Evolutionary conservation across 2,113 vertebrate genomes (phyloP), one percentile per base, ranked within the genome.

Genomic region (Toxotes chatareus): DNA sequence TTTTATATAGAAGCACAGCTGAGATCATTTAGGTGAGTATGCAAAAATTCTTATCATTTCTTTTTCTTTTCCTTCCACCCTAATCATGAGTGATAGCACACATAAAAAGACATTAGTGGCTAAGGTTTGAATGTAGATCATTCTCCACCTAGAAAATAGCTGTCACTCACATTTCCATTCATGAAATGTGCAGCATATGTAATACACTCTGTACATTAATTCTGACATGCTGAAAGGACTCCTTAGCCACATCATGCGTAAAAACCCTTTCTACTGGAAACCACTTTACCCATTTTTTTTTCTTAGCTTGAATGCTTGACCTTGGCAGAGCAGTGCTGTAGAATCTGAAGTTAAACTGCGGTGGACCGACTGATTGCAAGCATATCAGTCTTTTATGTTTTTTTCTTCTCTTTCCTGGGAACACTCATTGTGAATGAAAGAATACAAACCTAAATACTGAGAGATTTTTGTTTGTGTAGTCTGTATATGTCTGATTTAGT

Each of bases 251-350:
- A 71, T 27, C 4, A 34, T 51, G 62, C 36, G 4, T 57, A 40
- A 34, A 46, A 56, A 0, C 27, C 27, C 27, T 27, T 27, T 27
- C 13, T 14, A 57, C 31, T 80, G 46, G 11, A 57, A 49, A 60
- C 7, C 27, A 57, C 13, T 76, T 27, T 17, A 55, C 46, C 44
- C 44, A 27, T 86, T 61, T n/a, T 63, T 63, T 14, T 38, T 21
- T 40, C 11, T 17, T 51, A 42, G 40, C 51, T 51, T 3, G 3
- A 31, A 21, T 36, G 7, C 53, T 53, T 76, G 75, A 83, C 79
- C 76, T 87, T 80, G 85, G 42, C 46, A 17, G 47, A 63, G 64
- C 51, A 36, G 44, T 23, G 56, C n/a, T 68, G 40, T 46, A 59
- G 80, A 53, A 59, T 49, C 1, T 34, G 7, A 62, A 71, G 61